Base-by-base conservation (phyloP, 2,888 invertebrate species). In the Smittia aterrima region DNA sequence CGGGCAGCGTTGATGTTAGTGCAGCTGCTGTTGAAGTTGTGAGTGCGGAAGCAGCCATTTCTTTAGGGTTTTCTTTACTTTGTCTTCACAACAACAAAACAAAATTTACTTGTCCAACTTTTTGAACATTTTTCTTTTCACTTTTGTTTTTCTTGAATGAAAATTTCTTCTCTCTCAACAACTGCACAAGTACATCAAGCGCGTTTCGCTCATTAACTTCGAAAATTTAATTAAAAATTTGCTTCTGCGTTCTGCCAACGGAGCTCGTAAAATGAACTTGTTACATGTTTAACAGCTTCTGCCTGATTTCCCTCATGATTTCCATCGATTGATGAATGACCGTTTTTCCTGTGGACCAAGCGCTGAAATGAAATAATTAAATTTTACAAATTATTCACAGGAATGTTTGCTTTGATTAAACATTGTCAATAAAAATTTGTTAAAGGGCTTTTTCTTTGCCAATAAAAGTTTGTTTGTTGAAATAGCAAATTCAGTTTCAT, bases 11-110 rank as follows among this genome's bases (percentile, higher is more conserved):
- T 7, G 74, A 74, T 72, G 72, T 62, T 9, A 72, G 16, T 18
- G 68, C 41, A 66, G 75, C 41, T 41, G 74, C 68, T 64, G 75
- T 32, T 54, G 74, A 24, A 0, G 73, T 58, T 72, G 75, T 62
- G 11, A 74, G 66, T 32, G 74, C 75, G 27, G 75, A 58, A 66
- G 75, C 38, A 54, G 74, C 75, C 75, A 75, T 75, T 47, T n/a
- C n/a, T 66, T 54, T 22, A 53, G 64, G 6, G 24, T 47, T 25
- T 41, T 41, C 22, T 16, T 74, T 7, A 64, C 16, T 64, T 20
- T 58, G 32, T n/a, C 54, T 40, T 47, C 47, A 13, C 47, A 47
- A n/a, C n/a, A n/a, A n/a, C n/a, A n/a, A n/a, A 47, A 47, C 47
- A 4, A 16, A 38, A 47, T 11, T 47, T 47, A 47, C 47, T 47